phyloP scores from a whole-genome alignment of 2,113 vertebrate species.

The Crotophaga sulcirostris region DNA sequence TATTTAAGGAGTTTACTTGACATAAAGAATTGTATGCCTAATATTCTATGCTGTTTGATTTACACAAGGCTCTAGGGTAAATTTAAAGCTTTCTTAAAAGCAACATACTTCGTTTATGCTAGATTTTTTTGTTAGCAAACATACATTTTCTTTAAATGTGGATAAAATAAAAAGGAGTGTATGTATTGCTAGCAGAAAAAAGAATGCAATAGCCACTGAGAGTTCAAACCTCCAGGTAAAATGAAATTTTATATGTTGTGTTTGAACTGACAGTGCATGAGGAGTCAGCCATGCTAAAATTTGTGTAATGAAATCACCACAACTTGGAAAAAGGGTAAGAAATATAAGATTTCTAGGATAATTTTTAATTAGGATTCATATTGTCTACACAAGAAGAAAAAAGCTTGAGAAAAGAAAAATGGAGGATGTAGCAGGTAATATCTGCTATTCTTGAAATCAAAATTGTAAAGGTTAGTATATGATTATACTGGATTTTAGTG shows the following conservation, averaged over 20 bases:
- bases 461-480: neutral
- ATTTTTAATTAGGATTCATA: neutral
- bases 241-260: neutral
- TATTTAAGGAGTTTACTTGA: neutral
- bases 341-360: neutral
- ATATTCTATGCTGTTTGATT: neutral
- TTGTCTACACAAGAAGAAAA: constrained; percentile 1
- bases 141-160: neutral
- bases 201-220: neutral
- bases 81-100: neutral
- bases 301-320: neutral
- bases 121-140: neutral
- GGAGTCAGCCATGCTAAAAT: neutral
- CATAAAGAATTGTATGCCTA: neutral
- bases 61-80: neutral
- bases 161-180: neutral
- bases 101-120: neutral
- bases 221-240: neutral
- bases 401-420: neutral
- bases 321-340: neutral
- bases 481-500: neutral
- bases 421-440: neutral
- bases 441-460: neutral
- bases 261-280: neutral
- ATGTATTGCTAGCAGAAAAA: neutral